These are phyloP conservation scores for Pristionchus fissidentatus DNA, from an alignment of 2,888 invertebrate genomes.

Conservation along the genomic window DNA sequence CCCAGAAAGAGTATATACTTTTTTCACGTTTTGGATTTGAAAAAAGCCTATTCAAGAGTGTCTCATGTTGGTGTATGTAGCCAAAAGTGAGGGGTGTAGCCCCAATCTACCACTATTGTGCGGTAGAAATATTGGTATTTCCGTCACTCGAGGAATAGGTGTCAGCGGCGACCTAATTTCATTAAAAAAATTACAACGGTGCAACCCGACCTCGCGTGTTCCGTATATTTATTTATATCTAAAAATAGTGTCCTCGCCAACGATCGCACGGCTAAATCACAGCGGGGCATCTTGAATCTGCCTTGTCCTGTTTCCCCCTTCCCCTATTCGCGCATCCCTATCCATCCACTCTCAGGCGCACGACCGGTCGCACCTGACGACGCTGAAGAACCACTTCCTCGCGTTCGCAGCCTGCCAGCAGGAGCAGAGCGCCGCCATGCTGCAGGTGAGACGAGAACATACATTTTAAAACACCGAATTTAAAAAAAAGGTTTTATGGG, in stretches of 20 bases:
- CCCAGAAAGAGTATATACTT: no score
- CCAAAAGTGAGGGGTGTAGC: no score
- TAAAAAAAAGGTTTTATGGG: no score
- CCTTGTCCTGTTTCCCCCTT: neutral
- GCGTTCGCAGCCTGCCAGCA: constrained; percentile 63
- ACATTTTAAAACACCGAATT: neutral
- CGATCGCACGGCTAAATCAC: neutral
- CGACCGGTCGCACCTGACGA: constrained; percentile 67
- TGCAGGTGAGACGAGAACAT: constrained; percentile 60
- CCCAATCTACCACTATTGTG: no score
- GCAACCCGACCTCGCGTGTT: neutral
- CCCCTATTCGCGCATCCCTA: neutral
- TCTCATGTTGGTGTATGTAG: no score
- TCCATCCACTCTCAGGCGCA: constrained; percentile 51
- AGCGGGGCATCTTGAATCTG: neutral
- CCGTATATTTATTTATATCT: no score
- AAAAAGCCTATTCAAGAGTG: no score
- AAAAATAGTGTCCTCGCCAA: neutral
- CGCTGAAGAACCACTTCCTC: constrained; percentile 53
- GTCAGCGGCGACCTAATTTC: no score
- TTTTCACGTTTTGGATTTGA: no score
- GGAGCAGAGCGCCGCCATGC: constrained; percentile 62
- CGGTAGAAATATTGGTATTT: no score
- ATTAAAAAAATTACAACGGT: no score
- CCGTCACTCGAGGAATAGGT: no score